phyloP scores from a whole-genome alignment of 2,888 invertebrate species.

The Nemurella pictetii region DNA sequence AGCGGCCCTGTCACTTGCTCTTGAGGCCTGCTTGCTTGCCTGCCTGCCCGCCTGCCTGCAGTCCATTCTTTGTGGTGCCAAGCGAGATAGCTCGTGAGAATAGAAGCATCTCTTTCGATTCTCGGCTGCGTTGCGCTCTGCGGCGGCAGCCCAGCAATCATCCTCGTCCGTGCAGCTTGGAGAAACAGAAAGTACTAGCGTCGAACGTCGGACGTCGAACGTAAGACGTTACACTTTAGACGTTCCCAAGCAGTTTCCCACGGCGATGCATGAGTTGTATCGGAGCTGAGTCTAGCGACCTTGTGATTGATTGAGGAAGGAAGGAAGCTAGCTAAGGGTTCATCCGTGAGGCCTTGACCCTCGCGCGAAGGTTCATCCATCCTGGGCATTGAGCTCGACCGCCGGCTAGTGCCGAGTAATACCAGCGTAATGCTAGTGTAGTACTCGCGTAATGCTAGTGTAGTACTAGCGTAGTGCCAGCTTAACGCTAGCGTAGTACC shows the following conservation, averaged over 20 bases:
- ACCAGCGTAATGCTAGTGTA: too few species aligned
- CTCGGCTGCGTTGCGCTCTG: neutral
- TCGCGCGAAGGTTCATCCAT: neutral
- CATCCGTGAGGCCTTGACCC: neutral
- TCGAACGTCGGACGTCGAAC: too few species aligned
- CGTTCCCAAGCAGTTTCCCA: neutral
- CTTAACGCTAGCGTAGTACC: too few species aligned
- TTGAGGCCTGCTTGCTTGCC: too few species aligned
- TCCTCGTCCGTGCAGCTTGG: neutral
- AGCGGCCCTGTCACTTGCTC: neutral
- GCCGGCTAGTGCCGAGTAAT: too few species aligned
- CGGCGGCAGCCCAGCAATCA: neutral
- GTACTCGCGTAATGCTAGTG: too few species aligned
- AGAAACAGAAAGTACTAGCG: neutral
- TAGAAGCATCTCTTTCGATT: neutral
- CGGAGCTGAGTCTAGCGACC: neutral
- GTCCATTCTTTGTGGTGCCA: neutral
- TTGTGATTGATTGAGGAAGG: neutral
- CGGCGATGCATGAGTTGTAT: neutral
- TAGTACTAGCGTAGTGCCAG: too few species aligned
- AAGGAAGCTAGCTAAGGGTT: neutral
- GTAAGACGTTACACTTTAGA: too few species aligned
- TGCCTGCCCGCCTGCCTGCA: too few species aligned
- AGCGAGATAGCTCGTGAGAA: too few species aligned
- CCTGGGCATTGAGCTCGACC: neutral